Evolutionary conservation across 2,888 invertebrate species (phyloP).

Genomic region (Glyphotaelius pellucidus): DNA sequence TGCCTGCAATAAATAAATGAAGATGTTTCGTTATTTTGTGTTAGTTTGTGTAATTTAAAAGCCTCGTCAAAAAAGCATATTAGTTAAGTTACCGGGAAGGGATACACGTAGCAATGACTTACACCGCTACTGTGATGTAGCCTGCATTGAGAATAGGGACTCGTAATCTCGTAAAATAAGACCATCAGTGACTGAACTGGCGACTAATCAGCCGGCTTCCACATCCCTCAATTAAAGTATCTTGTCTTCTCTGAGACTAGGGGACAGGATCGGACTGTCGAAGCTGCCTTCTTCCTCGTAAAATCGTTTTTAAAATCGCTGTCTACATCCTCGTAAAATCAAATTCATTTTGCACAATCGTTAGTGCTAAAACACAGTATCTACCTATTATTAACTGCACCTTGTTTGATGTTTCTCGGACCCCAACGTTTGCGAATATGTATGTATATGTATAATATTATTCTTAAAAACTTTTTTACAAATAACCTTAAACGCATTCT

Average conservation of each 20-base stretch:
- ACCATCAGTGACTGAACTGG: constrained; percentile 8
- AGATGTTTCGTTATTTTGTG: not conserved
- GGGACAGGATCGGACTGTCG: not conserved
- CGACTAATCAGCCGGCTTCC: constrained; percentile 18
- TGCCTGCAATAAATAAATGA: not conserved
- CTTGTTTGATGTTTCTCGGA: not conserved
- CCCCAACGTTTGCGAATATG: not conserved
- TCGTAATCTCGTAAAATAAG: not conserved
- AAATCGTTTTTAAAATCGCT: too few relatives aligned
- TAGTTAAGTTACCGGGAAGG: not conserved
- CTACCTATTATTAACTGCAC: not conserved
- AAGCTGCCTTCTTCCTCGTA: too few relatives aligned
- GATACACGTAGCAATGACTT: not conserved
- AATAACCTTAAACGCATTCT: not conserved
- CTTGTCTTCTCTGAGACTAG: not conserved
- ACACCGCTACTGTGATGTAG: not conserved
- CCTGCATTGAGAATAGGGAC: not conserved
- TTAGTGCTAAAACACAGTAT: not conserved
- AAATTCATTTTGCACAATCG: not conserved
- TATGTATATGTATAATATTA: too few relatives aligned
- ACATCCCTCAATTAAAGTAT: constrained; percentile 37
- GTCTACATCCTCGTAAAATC: too few relatives aligned
- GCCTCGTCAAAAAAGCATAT: not conserved
- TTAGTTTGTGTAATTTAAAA: not conserved
- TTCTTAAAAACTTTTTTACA: not conserved